phyloP scores from a whole-genome alignment of 2,888 invertebrate species.

The Melinopterus prodromus region DNA sequence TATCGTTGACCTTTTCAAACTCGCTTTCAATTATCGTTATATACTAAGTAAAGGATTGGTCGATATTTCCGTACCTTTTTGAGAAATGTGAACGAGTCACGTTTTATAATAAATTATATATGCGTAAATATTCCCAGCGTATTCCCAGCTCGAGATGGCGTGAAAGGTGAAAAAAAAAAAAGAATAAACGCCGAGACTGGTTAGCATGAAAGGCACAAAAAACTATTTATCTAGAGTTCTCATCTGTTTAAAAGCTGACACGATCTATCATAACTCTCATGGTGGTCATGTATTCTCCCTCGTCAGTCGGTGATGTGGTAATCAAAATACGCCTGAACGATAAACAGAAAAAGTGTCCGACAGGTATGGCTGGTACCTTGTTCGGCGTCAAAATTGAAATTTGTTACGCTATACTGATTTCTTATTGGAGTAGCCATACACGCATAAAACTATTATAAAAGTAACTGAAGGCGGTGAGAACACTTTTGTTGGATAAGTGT shows the following conservation, averaged over 20 bases:
- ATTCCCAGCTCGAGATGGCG: background rate
- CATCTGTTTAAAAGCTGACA: conserved; percentile 4
- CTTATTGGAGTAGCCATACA: background rate
- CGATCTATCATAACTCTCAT: background rate
- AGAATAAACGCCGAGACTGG: background rate
- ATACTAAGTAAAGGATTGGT: background rate
- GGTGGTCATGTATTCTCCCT: background rate
- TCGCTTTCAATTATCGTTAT: background rate
- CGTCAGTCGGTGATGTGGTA: background rate
- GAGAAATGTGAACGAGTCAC: conserved; percentile 4
- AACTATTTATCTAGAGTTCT: conserved; percentile 4
- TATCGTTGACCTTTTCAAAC: background rate
- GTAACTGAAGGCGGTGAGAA: too few species aligned
- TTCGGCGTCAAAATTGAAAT: background rate
- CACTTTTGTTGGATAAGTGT: too few species aligned
- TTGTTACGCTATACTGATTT: background rate
- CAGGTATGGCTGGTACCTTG: background rate
- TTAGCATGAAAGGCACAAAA: background rate
- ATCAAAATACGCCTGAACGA: conserved; percentile 33
- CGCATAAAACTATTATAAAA: too few species aligned
- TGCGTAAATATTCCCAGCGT: background rate
- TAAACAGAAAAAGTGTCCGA: conserved; percentile 32
- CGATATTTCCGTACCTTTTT: background rate
- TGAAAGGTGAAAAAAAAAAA: background rate
- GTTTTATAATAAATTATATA: conserved; percentile 4